Evolutionary conservation across 92 coral and sea anemone species (phyloP).

Genomic region (Heliopora coerulea): DNA sequence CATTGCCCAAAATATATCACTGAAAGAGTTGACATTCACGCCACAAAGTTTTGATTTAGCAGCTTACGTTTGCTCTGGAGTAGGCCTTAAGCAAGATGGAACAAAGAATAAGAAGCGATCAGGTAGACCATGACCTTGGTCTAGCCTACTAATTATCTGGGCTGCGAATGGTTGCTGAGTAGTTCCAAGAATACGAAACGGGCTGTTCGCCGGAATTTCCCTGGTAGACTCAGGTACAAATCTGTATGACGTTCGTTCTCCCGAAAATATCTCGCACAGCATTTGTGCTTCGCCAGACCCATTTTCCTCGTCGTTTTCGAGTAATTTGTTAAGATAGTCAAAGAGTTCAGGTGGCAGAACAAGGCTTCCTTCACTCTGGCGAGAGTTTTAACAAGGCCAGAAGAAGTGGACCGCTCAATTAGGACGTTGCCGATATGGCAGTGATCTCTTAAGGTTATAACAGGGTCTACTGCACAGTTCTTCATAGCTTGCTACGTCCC

Average conservation of each 20-base stretch:
- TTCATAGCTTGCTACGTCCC: slow-evolving; percentile 54
- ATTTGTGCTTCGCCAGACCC: slow-evolving; percentile 38
- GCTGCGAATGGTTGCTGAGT: slow-evolving; percentile 44
- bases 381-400: slow-evolving; percentile 15
- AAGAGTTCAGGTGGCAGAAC: slow-evolving; percentile 29
- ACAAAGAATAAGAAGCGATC: slow-evolving; percentile 23
- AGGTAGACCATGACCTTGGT: slow-evolving; percentile 42
- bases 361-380: slow-evolving; percentile 15
- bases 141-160: slow-evolving; percentile 17
- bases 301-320: slow-evolving; percentile 36
- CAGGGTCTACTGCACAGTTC: slow-evolving; percentile 41
- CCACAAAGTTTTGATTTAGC: not conserved
- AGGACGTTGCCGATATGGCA: slow-evolving; percentile 38
- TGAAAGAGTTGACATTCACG: not conserved
- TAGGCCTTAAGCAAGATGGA: not conserved
- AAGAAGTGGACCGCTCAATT: slow-evolving; percentile 23
- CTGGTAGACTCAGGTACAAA: slow-evolving; percentile 15
- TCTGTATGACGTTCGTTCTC: slow-evolving; percentile 35
- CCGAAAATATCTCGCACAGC: slow-evolving; percentile 42
- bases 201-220: slow-evolving; percentile 26
- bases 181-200: slow-evolving; percentile 29
- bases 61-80: not conserved
- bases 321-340: slow-evolving; percentile 32
- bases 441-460: slow-evolving; percentile 31
- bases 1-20: not conserved